A percentile compares a stretch with the other conserved stretches of the same genome.
phyloP scores from a whole-genome alignment of 2,113 vertebrate species.

The Megaceryle torquata region DNA sequence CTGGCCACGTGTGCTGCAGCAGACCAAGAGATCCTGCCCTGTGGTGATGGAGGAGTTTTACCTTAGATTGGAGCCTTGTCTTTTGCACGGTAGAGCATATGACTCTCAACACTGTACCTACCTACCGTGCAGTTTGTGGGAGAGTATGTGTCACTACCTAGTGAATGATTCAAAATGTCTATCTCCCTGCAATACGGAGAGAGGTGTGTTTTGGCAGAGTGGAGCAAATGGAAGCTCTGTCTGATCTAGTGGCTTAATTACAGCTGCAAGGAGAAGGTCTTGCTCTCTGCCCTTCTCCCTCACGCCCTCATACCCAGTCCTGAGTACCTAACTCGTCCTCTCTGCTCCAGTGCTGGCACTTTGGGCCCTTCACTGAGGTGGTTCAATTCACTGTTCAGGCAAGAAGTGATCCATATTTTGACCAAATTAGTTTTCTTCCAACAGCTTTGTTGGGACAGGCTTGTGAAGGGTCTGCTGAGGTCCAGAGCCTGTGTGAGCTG shows the following conservation, averaged over 20 bases:
- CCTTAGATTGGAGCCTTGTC: neutral
- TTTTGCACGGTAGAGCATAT: neutral
- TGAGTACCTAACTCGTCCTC: neutral
- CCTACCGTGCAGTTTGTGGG: neutral
- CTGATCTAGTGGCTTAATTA: neutral
- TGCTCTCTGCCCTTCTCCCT: neutral
- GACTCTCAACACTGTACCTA: neutral
- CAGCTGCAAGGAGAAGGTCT: neutral
- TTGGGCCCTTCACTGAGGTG: neutral
- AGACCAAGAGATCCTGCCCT: neutral
- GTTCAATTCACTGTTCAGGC: neutral
- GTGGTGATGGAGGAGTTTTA: neutral
- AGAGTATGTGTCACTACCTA: accelerated
- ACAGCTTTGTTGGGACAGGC: neutral
- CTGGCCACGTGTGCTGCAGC: neutral
- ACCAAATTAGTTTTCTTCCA: neutral
- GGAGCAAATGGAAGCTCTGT: neutral
- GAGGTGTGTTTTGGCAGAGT: neutral
- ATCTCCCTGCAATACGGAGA: accelerated
- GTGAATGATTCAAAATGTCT: too few relatives aligned
- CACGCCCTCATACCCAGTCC: neutral
- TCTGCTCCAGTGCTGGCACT: neutral
- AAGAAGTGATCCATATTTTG: neutral
- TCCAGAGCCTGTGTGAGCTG: accelerated
- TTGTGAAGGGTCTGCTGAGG: neutral